Conservation (phyloP, 2,113 vertebrate species). For the Alexandromys fortis region DNA sequence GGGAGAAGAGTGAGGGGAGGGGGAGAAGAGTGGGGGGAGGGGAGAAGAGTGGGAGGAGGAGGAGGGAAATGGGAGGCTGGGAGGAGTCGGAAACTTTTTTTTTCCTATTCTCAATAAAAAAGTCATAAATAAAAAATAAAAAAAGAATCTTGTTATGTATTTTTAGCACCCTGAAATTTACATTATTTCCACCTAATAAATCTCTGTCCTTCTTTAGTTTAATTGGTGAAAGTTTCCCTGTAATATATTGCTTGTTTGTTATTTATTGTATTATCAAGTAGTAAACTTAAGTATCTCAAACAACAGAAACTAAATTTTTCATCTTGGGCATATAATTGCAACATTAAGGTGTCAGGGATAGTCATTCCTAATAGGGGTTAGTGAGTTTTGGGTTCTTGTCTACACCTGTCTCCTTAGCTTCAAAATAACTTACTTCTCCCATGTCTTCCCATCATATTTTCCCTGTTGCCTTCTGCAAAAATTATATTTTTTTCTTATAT, state of each 20-base stretch:
- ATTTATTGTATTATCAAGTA: not conserved
- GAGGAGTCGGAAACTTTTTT: too few relatives aligned
- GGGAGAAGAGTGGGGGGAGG: too few relatives aligned
- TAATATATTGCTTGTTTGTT: not conserved
- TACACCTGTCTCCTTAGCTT: not conserved
- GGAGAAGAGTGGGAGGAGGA: too few relatives aligned
- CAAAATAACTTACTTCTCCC: not conserved
- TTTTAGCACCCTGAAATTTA: not conserved
- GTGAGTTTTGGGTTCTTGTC: fast-evolving
- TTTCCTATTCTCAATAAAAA: too few relatives aligned
- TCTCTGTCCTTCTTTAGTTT: not conserved
- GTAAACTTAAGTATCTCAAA: not conserved
- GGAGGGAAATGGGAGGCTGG: too few relatives aligned
- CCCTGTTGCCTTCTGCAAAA: not conserved
- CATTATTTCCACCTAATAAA: not conserved
- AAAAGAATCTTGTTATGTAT: not conserved
- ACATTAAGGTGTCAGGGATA: not conserved
- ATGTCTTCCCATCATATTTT: not conserved
- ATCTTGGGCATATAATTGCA: not conserved
- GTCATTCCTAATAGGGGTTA: not conserved
- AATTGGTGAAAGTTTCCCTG: not conserved
- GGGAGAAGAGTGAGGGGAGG: too few relatives aligned
- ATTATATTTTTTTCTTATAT: not conserved
- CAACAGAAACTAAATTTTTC: not conserved
- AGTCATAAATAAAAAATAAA: too few relatives aligned